A percentile compares a stretch with the other conserved stretches of the same genome.
phyloP scores from a whole-genome alignment of 1,140 invertebrate species.

The Riptortus pedestris region DNA sequence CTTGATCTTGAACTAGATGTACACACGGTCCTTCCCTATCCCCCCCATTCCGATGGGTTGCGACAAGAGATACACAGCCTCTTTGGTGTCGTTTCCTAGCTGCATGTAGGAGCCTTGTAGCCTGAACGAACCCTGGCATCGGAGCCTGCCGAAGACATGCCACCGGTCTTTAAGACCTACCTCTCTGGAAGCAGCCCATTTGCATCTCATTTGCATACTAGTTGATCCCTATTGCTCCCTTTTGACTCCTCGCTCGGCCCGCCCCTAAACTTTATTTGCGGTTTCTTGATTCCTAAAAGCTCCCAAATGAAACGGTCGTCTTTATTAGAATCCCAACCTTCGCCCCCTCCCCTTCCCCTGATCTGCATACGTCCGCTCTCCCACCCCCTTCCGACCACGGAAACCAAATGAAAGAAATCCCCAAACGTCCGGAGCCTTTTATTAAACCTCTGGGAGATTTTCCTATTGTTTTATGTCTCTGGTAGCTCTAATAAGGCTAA shows the following conservation, averaged over 20 bases:
- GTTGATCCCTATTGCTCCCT: slow-evolving; percentile 32
- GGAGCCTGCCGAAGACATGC: not conserved
- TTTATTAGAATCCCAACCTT: slow-evolving; percentile 24
- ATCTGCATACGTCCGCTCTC: slow-evolving; percentile 28
- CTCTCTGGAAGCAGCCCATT: slow-evolving; percentile 19
- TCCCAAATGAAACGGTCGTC: slow-evolving; percentile 30
- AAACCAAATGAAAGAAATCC: not conserved
- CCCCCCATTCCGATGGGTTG: not conserved
- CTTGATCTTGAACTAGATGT: too few species aligned
- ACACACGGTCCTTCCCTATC: not conserved
- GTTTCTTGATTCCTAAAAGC: slow-evolving; percentile 31
- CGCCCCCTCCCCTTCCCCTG: not conserved
- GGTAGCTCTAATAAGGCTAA: too few species aligned
- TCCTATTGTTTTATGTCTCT: not conserved
- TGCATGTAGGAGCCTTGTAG: too few species aligned
- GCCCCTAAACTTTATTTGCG: slow-evolving; percentile 31
- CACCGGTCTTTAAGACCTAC: slow-evolving; percentile 4
- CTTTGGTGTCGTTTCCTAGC: not conserved
- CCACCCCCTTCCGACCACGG: not conserved
- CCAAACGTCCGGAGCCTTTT: not conserved
- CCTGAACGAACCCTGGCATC: not conserved
- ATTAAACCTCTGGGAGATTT: not conserved
- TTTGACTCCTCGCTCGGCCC: not conserved
- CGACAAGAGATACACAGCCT: not conserved
- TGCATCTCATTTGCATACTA: slow-evolving; percentile 31